phyloP scores from a whole-genome alignment of 2,888 invertebrate genomes.

The Temnothorax rugatulus region DNA sequence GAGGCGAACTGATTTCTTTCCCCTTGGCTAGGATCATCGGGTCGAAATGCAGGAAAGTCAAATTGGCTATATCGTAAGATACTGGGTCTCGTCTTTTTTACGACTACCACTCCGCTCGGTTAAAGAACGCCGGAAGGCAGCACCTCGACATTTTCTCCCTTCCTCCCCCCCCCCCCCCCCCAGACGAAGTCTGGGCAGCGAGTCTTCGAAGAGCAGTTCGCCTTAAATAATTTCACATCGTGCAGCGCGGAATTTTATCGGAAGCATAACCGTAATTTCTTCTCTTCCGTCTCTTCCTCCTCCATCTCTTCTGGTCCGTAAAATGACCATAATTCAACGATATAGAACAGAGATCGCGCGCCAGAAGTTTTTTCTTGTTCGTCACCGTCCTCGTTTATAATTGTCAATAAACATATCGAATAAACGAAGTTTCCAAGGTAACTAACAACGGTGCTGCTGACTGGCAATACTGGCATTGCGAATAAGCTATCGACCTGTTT shows the following conservation, averaged over 20 bases:
- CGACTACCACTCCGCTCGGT: slow-evolving; percentile 54
- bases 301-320: slow-evolving; percentile 55
- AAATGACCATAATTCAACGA: slow-evolving; percentile 66
- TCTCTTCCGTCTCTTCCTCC: slow-evolving; percentile 47
- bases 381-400: background rate
- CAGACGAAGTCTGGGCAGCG: slow-evolving; percentile 16
- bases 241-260: slow-evolving; percentile 68
- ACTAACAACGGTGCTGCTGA: background rate
- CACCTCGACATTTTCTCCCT: slow-evolving; percentile 40
- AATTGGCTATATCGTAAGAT: slow-evolving; percentile 65
- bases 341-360: slow-evolving; percentile 9
- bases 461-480: background rate
- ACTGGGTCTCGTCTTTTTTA: slow-evolving; percentile 57
- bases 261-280: slow-evolving; percentile 62
- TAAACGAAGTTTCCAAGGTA: background rate
- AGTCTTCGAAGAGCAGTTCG: slow-evolving; percentile 60
- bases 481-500: background rate
- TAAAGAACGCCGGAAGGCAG: slow-evolving; percentile 42
- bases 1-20: slow-evolving; percentile 60
- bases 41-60: slow-evolving; percentile 70
- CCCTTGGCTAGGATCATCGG: slow-evolving; percentile 67
- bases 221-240: slow-evolving; percentile 71
- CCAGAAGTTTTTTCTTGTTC: slow-evolving; percentile 58
- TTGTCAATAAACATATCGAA: slow-evolving; percentile 26
- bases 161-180: slow-evolving; percentile 12